phyloP scores from a whole-genome alignment of 2,797 vertebrate species.

The Rhincodon typus region DNA sequence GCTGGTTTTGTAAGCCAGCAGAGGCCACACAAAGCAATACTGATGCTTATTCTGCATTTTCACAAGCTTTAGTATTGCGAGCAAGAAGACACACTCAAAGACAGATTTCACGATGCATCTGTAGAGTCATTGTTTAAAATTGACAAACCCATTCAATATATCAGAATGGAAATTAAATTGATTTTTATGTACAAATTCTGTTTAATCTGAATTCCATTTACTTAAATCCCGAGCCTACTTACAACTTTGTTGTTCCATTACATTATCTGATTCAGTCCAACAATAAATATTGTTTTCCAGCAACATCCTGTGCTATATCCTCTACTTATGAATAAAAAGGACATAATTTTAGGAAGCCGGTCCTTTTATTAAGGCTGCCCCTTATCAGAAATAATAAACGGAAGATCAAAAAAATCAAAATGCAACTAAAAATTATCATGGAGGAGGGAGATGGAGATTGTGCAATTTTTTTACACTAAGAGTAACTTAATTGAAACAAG shows the following conservation, averaged over 20 bases:
- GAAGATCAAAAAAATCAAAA: constrained; percentile 7
- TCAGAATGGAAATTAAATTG: neutral
- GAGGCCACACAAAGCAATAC: neutral
- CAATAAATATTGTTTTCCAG: neutral
- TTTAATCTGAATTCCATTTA: neutral
- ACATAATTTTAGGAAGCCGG: neutral
- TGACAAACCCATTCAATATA: neutral
- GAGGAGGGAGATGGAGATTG: neutral
- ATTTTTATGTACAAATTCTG: neutral
- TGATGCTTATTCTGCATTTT: neutral
- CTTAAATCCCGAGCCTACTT: neutral
- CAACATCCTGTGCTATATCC: neutral
- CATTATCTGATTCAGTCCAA: neutral
- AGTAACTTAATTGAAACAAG: neutral
- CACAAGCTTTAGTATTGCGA: neutral
- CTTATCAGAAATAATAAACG: neutral
- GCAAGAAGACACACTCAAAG: neutral
- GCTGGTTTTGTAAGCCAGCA: neutral
- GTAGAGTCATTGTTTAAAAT: neutral
- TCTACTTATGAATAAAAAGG: neutral
- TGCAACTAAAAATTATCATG: neutral
- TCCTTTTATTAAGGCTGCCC: neutral
- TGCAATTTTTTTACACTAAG: neutral
- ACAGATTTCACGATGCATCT: too few relatives aligned
- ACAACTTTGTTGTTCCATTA: neutral